Evolutionary conservation across 2,888 invertebrate genomes (phyloP), one percentile per base, ranked within the genome.

Genomic region (Volucella zonaria): DNA sequence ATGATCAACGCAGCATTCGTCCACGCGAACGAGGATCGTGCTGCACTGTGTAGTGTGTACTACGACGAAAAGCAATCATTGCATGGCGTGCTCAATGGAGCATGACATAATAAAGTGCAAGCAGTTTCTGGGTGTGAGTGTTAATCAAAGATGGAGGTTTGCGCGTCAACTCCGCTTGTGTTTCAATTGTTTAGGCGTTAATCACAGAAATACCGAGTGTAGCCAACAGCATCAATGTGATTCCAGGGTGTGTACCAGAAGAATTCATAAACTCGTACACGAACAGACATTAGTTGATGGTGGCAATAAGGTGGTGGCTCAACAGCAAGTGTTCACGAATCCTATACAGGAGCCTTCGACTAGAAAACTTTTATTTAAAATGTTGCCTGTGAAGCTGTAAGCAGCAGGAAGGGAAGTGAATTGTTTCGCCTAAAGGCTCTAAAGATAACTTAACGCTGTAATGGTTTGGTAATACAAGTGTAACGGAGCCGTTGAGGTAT

Each of bases 301-400:
- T 3, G 42, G 43, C 3, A 12, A 31, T 43, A 15, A 43, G 4
- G 11, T 15, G 10, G 1, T 18, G 8, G 15, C 18, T 18, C 15
- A 18, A 11, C 10, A 11, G 18, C 51, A 52, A 52, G 15, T 11
- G 51, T 8, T 52, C 51, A 52, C 23, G 6, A 8, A 10, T 9
- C 2, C 51, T 8, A 18, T 18, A 9, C 18, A 10, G 15, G 8
- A 74, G 74, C 14, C 18, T 75, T 12, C 79, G 75, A 3, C 71
- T 85, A 40, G 66, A 40, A 15, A 1, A n/a, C 18, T 23, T 23
- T 23, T 23, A 23, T 31, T 8, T 38, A 31, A 47, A 68, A 47
- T 15, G 51, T 64, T 23, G 66, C 78, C 15, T 45, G 78, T 12
- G 18, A 2, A 23, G 18, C 18, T 0, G 18, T 2, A 23, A 2